These are phyloP conservation scores for Ceratina japonica DNA, from an alignment of 1,140 invertebrate genomes.

Conservation along the genomic window DNA sequence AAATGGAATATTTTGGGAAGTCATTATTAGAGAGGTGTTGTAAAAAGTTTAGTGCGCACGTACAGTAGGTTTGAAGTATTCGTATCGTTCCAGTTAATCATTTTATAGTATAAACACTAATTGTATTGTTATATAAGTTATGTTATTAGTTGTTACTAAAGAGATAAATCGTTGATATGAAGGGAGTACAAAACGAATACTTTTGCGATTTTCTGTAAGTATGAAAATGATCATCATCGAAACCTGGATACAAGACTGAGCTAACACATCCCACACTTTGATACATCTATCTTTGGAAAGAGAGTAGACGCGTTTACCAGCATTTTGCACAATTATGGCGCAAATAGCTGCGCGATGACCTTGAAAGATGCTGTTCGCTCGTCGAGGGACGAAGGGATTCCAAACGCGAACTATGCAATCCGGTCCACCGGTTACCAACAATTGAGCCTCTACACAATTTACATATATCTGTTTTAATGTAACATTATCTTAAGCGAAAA, in stretches of 20 bases:
- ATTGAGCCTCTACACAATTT: constrained; percentile 75
- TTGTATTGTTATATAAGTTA: too few relatives aligned
- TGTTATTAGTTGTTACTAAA: too few relatives aligned
- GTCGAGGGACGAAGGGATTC: constrained; percentile 86
- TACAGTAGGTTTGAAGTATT: background rate
- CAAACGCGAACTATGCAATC: constrained; percentile 87
- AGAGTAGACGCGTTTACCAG: constrained; percentile 79
- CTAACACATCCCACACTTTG: constrained; percentile 85
- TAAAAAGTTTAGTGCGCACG: background rate
- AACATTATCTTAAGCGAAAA: background rate
- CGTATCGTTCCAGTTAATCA: background rate
- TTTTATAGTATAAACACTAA: background rate
- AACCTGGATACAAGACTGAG: constrained; percentile 82
- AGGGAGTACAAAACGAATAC: background rate
- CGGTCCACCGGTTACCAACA: constrained; percentile 85
- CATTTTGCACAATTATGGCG: constrained; percentile 82
- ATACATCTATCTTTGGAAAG: constrained; percentile 84
- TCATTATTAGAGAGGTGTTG: background rate
- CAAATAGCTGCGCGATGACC: constrained; percentile 87
- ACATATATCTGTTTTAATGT: constrained; percentile 2
- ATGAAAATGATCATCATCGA: constrained; percentile 26
- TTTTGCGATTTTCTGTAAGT: background rate
- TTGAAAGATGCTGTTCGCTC: constrained; percentile 81
- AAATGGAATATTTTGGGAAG: background rate
- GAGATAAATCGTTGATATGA: background rate